These are phyloP conservation scores for Fukomys damarensis DNA, from an alignment of 2,113 vertebrate genomes.

Conservation along the genomic window DNA sequence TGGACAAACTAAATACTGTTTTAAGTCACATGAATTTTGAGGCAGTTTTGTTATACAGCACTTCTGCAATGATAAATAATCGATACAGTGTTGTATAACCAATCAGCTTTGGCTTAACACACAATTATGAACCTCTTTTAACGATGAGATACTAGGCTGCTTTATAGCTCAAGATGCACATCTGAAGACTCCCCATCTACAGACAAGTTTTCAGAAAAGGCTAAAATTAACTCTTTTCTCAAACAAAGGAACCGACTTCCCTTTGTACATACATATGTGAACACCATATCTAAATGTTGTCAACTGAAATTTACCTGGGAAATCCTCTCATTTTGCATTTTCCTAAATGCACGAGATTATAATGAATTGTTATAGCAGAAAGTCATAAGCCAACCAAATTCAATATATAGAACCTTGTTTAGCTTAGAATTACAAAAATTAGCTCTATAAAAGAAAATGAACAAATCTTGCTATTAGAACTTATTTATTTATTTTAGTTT, in stretches of 20 bases:
- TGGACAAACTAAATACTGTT: background rate
- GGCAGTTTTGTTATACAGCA: background rate
- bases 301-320: background rate
- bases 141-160: background rate
- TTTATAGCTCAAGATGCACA: background rate
- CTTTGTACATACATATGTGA: background rate
- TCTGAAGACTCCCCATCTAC: background rate
- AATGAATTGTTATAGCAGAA: background rate
- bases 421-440: background rate
- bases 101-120: background rate
- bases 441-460: background rate
- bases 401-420: background rate
- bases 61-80: background rate
- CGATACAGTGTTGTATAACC: background rate
- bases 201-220: constrained; percentile 8
- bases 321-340: background rate
- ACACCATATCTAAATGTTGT: background rate
- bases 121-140: background rate
- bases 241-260: background rate
- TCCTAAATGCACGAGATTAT: background rate
- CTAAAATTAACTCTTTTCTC: background rate
- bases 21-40: background rate
- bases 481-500: no score
- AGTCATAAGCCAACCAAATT: constrained; percentile 6
- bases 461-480: background rate